Conservation (phyloP, 2,888 invertebrate species). For the Halocaridina rubra region DNA sequence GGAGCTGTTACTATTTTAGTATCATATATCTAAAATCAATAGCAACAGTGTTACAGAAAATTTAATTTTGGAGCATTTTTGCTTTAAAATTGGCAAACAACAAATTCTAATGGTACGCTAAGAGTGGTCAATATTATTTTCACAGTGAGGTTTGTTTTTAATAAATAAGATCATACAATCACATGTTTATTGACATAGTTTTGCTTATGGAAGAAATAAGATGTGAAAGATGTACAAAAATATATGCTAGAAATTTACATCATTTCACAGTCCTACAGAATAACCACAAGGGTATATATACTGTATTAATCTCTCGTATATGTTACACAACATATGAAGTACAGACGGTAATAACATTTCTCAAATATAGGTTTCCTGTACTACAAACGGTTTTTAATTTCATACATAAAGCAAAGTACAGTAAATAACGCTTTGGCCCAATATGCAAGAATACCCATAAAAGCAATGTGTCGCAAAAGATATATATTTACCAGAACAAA, state of each 20-base stretch:
- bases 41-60: too few relatives aligned
- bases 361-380: background rate
- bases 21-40: too few relatives aligned
- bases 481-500: too few relatives aligned
- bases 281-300: conserved; percentile 32
- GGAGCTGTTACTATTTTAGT: too few relatives aligned
- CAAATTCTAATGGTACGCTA: too few relatives aligned
- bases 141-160: too few relatives aligned
- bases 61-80: too few relatives aligned
- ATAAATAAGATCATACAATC: conserved; percentile 16
- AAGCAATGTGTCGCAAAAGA: too few relatives aligned
- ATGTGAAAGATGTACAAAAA: conserved; percentile 60
- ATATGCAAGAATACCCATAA: background rate
- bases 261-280: conserved; percentile 42
- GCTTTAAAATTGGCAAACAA: too few relatives aligned
- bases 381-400: background rate
- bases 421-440: background rate
- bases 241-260: conserved; percentile 47
- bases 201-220: conserved; percentile 28
- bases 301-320: background rate
- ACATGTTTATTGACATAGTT: conserved; percentile 46
- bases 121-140: too few relatives aligned
- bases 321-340: background rate
- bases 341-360: background rate
- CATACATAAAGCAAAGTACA: background rate